These are phyloP conservation scores for Indicator indicator DNA, from an alignment of 2,113 vertebrate genomes.

Conservation along the genomic window DNA sequence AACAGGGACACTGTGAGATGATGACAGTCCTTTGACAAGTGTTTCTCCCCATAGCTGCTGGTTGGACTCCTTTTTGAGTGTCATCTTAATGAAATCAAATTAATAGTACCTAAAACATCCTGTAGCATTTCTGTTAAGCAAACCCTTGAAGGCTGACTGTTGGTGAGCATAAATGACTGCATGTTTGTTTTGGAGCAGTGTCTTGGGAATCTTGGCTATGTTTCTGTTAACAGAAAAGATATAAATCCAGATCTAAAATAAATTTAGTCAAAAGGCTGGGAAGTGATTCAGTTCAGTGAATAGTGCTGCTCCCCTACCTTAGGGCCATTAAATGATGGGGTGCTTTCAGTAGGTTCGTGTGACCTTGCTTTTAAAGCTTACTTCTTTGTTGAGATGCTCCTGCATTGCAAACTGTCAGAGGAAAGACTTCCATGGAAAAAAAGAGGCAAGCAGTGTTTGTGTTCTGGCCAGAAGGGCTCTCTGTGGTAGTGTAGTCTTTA, in stretches of 20 bases:
- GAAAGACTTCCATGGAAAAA: neutral
- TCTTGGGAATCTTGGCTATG: neutral
- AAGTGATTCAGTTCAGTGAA: neutral
- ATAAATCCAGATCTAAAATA: neutral
- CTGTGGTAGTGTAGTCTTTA: neutral
- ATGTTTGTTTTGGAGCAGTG: neutral
- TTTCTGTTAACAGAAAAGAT: constrained; percentile 14
- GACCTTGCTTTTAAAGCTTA: neutral
- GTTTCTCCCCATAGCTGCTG: neutral
- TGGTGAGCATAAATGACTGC: neutral
- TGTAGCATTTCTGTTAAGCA: neutral
- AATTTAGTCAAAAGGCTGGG: neutral
- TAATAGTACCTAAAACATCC: neutral
- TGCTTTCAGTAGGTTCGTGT: neutral
- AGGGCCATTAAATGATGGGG: neutral
- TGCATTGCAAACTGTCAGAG: neutral
- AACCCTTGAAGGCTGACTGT: neutral
- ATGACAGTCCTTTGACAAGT: neutral
- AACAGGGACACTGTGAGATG: neutral
- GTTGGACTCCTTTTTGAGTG: neutral
- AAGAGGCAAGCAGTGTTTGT: neutral
- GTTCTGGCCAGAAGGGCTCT: neutral
- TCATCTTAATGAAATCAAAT: neutral
- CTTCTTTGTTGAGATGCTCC: neutral
- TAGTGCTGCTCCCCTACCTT: neutral